Percentiles rank a stretch among this genome's conserved stretches.
Conservation (phyloP, 64 coral and sea anemone genomes). For the Cladopsammia gracilis region DNA sequence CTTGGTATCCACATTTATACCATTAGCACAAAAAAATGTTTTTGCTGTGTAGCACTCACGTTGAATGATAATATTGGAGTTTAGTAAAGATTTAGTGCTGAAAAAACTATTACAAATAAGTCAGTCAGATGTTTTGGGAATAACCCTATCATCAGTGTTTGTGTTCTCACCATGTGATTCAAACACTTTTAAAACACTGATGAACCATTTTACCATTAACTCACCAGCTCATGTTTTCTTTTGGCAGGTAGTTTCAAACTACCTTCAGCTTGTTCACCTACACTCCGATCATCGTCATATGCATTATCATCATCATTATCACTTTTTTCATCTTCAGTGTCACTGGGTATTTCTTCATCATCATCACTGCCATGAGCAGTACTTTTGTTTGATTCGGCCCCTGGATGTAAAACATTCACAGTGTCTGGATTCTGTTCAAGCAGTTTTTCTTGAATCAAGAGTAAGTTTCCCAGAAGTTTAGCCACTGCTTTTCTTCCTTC, state of each 20-base stretch:
- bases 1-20: no score
- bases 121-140: no score
- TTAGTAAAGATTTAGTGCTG: no score
- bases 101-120: no score
- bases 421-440: constrained; percentile 89
- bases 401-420: constrained; percentile 51
- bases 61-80: no score
- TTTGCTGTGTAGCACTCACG: no score
- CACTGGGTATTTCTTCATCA: constrained; percentile 89
- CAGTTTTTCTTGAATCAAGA: constrained; percentile 75
- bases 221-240: constrained; percentile 79
- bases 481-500: constrained; percentile 57
- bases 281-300: not conserved
- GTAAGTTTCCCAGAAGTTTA: constrained; percentile 73
- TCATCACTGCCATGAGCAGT: constrained; percentile 18
- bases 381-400: constrained; percentile 24
- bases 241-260: constrained; percentile 68
- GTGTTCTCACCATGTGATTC: no score
- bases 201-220: not conserved
- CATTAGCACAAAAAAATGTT: no score
- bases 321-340: constrained; percentile 83
- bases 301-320: constrained; percentile 69
- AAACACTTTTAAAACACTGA: no score
- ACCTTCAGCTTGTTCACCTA: not conserved
- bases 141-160: no score